Evolutionary conservation across 2,888 invertebrate genomes (phyloP), one percentile per base, ranked within the genome.

Genomic region (Macrosiphum euphorbiae): DNA sequence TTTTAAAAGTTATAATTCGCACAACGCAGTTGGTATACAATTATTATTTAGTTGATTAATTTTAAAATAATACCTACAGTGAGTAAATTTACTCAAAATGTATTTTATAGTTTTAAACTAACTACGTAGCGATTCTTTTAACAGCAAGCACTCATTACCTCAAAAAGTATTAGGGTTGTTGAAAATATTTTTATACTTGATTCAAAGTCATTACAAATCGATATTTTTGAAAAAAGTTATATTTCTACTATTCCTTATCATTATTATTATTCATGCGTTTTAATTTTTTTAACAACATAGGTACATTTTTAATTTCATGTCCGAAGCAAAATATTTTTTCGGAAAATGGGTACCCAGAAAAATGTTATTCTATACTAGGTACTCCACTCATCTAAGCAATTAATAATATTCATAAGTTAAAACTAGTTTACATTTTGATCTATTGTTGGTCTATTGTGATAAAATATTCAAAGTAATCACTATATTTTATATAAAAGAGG

Each of bases 21-120:
- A 78, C 16, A 78, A 35, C 35, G 16, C 67, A 78, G 8, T 35
- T 20, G 4, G 4, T 20, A 13, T 20, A 7, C 67, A 78, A 4
- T 78, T 78, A 78, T 78, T 78, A 78, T 78, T 78, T 78, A 35
- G 35, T 78, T 78, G n/a, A 78, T 35, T 78, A 35, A 78, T 78
- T 78, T 67, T 35, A 78, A 78, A 78, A 35, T 35, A 78, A 35
- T 35, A 78, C 20, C 35, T 35, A 78, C 16, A 35, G 4, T 58
- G 5, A 58, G 3, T 78, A 78, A 35, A 78, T 67, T 35, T 67
- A 67, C n/a, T n/a, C 16, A 16, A 67, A 13, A 67, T 67, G 5
- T 78, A 35, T 78, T 35, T 78, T 78, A 78, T 35, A 78, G 20
- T 78, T 78, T 35, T 8, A 78, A 78, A 78, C 78, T 5, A 78